Conservation (phyloP, 2,113 vertebrate genomes). For the Eleginops maclovinus region DNA sequence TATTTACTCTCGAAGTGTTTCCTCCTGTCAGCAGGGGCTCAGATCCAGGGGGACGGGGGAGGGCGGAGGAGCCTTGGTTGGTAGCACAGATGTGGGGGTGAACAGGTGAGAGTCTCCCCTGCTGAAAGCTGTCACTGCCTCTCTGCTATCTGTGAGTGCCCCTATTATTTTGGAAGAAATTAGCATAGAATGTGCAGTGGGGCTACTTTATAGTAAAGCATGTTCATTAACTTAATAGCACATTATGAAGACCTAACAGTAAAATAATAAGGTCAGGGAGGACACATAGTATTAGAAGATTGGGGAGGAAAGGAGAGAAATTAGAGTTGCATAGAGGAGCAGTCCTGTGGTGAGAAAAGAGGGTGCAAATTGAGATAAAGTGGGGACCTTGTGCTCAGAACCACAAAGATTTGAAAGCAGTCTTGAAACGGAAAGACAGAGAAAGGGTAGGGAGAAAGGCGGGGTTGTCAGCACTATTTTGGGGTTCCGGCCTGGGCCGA, state of each 20-base stretch:
- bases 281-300: constrained; percentile 19
- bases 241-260: constrained; percentile 51
- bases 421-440: constrained; percentile 52
- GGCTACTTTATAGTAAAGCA: constrained; percentile 29
- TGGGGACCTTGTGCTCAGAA: constrained; percentile 48
- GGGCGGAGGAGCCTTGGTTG: constrained; percentile 29
- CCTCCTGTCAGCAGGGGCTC: constrained; percentile 50
- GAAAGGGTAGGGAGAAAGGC: constrained; percentile 28
- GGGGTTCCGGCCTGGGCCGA: constrained; percentile 62
- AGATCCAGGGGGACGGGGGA: constrained; percentile 36
- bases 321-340: constrained; percentile 24
- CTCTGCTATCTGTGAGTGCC: constrained; percentile 7
- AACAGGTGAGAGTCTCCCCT: constrained; percentile 33
- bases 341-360: constrained; percentile 32
- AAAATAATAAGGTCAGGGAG: constrained; percentile 41
- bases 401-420: constrained; percentile 55
- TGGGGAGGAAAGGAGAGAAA: neutral
- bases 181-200: constrained; percentile 2
- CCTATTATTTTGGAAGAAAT: constrained; percentile 20
- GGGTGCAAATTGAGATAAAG: constrained; percentile 57
- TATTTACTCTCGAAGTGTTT: constrained; percentile 78
- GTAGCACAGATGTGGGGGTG: constrained; percentile 56
- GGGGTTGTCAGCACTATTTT: constrained; percentile 52
- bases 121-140: constrained; percentile 39
- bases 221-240: constrained; percentile 47